A percentile compares a stretch with the other conserved stretches of the same genome.
These are phyloP conservation scores for rat (Rattus norvegicus) DNA, from an alignment of 2,113 vertebrate species.

Conservation along the genomic window DNA sequence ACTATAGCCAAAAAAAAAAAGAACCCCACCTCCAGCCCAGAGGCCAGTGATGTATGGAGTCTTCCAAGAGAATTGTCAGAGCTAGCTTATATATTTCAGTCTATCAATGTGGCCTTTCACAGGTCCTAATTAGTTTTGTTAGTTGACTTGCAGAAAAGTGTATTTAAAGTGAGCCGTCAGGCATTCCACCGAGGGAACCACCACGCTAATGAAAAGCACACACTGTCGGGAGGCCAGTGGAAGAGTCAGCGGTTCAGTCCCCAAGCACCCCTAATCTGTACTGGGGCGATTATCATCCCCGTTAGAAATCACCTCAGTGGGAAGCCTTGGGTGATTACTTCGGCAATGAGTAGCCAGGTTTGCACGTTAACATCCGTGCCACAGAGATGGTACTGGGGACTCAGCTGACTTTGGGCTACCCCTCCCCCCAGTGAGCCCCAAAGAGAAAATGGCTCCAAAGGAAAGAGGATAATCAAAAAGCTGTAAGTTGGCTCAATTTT, in stretches of 20 bases:
- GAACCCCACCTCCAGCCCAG: conserved; percentile 64
- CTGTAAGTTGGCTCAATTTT: conserved; percentile 57
- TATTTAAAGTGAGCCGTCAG: conserved; percentile 81
- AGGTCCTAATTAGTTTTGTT: conserved; percentile 86
- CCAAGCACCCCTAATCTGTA: conserved; percentile 81
- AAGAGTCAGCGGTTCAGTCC: conserved; percentile 72
- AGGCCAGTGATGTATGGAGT: conserved; percentile 79
- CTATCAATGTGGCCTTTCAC: conserved; percentile 86
- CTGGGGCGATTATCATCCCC: conserved; percentile 80
- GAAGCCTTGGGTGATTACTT: conserved; percentile 43
- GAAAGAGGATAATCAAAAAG: conserved; percentile 66
- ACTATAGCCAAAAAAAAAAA: conserved; percentile 64
- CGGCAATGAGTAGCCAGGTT: background rate
- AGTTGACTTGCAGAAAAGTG: conserved; percentile 83
- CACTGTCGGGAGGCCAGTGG: conserved; percentile 76
- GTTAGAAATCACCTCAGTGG: conserved; percentile 57
- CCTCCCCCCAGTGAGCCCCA: background rate
- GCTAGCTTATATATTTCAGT: conserved; percentile 81
- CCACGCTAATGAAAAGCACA: conserved; percentile 82
- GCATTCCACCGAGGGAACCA: conserved; percentile 74
- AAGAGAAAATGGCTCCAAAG: conserved; percentile 70
- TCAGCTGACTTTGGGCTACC: background rate
- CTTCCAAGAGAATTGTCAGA: conserved; percentile 84
- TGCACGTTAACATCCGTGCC: background rate
- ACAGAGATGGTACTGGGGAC: conserved; percentile 51